Percentiles rank a stretch among this genome's conserved stretches.
phyloP scores from a whole-genome alignment of 2,113 vertebrate genomes.

The Jacana jacana region DNA sequence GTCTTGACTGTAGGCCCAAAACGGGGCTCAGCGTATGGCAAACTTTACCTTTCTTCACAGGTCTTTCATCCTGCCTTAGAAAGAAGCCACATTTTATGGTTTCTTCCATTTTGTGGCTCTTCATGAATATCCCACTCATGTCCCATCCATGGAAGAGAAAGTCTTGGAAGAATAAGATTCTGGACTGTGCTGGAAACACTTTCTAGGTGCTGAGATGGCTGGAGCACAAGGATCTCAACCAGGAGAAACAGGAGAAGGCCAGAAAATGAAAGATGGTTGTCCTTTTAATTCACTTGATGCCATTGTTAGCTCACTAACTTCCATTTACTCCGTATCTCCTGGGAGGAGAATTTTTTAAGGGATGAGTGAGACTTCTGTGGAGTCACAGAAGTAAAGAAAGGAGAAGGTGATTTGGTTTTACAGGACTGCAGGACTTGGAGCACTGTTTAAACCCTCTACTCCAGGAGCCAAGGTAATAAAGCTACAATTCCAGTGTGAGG shows the following conservation, averaged over 20 bases:
- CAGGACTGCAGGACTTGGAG: not conserved
- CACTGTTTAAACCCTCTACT: rapidly evolving
- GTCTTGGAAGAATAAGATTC: not conserved
- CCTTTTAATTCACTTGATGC: not conserved
- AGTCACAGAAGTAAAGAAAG: not conserved
- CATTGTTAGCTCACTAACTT: not conserved
- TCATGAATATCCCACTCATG: not conserved
- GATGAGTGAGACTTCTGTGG: not conserved
- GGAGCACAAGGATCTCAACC: not conserved
- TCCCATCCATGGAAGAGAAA: not conserved
- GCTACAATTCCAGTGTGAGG: not conserved
- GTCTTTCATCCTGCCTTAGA: not conserved
- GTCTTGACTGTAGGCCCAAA: not conserved
- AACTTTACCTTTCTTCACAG: not conserved
- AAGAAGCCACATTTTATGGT: rapidly evolving
- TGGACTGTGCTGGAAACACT: not conserved
- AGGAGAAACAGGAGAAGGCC: not conserved
- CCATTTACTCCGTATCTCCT: not conserved
- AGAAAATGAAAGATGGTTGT: not conserved
- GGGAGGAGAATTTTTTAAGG: not conserved
- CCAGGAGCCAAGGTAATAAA: not conserved
- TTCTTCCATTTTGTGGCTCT: not conserved
- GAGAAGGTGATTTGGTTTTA: not conserved
- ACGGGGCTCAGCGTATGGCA: not conserved
- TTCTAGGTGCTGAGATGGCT: not conserved